Evolutionary conservation across 1,140 invertebrate species (phyloP).

Genomic region (Bathynomus jamesi): DNA sequence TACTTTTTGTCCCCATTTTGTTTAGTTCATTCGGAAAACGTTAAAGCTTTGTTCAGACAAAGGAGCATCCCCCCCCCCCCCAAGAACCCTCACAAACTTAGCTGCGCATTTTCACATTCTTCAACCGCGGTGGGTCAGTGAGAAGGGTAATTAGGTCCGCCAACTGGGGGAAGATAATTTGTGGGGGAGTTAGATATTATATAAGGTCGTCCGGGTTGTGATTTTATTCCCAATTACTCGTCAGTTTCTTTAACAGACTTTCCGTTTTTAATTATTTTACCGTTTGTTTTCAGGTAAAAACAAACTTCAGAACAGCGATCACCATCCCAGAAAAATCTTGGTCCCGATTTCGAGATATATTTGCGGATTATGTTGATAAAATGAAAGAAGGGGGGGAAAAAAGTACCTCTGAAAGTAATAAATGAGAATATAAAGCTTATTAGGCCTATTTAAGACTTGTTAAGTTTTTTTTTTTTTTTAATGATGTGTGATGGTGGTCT

Average conservation of each 20-base stretch:
- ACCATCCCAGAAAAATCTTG: conserved; percentile 97
- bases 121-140: too few species aligned
- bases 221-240: too few species aligned
- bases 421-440: neutral
- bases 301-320: conserved; percentile 94
- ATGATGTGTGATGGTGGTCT: neutral
- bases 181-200: too few species aligned
- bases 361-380: conserved; percentile 90
- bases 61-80: too few species aligned
- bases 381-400: conserved; percentile 55
- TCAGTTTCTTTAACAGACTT: neutral
- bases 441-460: neutral
- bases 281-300: conserved; percentile 68
- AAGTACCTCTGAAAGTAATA: neutral
- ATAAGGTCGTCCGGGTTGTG: too few species aligned
- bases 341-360: conserved; percentile 90
- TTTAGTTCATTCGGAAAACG: too few species aligned
- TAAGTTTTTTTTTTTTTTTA: neutral
- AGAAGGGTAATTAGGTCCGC: too few species aligned
- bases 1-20: too few species aligned
- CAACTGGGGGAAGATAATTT: too few species aligned
- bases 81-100: too few species aligned
- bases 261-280: conserved; percentile 14
- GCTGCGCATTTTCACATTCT: too few species aligned
- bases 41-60: too few species aligned